phyloP scores from a whole-genome alignment of 23 tunicate species.

The Clavelina lepadiformis region DNA sequence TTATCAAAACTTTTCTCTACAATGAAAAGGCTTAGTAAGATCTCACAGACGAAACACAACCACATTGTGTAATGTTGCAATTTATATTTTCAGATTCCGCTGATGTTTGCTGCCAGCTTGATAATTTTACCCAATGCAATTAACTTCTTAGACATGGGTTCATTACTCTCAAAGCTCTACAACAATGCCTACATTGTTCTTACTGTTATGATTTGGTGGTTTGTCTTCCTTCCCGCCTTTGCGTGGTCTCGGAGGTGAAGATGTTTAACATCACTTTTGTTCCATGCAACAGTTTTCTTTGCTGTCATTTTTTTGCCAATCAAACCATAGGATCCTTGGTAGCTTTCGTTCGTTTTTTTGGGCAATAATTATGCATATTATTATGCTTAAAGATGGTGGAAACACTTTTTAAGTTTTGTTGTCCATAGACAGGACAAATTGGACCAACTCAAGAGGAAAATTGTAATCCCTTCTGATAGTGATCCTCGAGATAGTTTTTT shows the following conservation, averaged over 20 bases:
- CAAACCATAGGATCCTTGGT: too few species aligned
- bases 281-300: neutral
- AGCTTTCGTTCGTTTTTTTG: too few species aligned
- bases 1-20: too few species aligned
- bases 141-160: constrained; percentile 17
- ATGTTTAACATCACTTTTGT: neutral
- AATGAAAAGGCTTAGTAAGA: too few species aligned
- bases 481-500: constrained; percentile 19
- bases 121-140: constrained; percentile 50
- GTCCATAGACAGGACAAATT: neutral
- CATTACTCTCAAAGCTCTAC: constrained; percentile 18
- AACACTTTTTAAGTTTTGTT: neutral
- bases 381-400: too few species aligned
- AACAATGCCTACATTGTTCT: constrained; percentile 20
- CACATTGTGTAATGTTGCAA: neutral
- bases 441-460: neutral
- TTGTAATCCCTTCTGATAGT: constrained; percentile 48
- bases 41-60: too few species aligned
- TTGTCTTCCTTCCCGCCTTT: constrained; percentile 36
- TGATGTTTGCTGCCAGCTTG: constrained; percentile 50
- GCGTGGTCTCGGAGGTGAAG: constrained; percentile 63
- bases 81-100: constrained; percentile 27
- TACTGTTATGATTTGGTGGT: constrained; percentile 23
- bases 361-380: too few species aligned
- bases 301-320: too few species aligned